phyloP scores from a whole-genome alignment of 2,797 vertebrate species.

The Kryptopterus vitreolus region DNA sequence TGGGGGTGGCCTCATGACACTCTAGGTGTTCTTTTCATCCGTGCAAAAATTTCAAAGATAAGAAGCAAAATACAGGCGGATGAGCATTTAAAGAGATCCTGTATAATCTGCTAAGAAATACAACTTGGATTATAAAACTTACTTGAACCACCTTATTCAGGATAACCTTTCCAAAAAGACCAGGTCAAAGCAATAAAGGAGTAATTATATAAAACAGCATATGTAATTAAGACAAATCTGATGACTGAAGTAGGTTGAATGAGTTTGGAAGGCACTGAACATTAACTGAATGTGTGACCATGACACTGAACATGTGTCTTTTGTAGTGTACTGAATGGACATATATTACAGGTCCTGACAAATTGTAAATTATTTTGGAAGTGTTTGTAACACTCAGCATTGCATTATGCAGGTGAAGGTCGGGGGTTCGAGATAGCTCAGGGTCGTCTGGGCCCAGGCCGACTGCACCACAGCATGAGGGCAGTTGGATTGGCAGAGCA shows the following conservation, averaged over 20 bases:
- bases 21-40: too few species aligned
- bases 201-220: neutral
- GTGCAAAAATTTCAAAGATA: too few species aligned
- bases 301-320: neutral
- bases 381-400: constrained; percentile 1
- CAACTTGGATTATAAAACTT: too few species aligned
- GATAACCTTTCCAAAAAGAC: neutral
- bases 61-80: neutral
- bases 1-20: too few species aligned
- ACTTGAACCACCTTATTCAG: neutral
- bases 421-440: constrained; percentile 92
- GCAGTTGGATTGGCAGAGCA: constrained; percentile 80
- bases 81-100: neutral
- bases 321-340: neutral
- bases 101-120: too few species aligned
- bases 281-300: too few species aligned
- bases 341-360: neutral
- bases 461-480: constrained; percentile 95
- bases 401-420: constrained; percentile 80
- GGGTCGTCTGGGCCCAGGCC: constrained; percentile 86
- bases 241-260: neutral
- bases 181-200: neutral
- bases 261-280: neutral
- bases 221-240: neutral
- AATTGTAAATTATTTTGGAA: neutral